Conservation (phyloP, 1,140 invertebrate genomes). For the Heliothis virescens region DNA sequence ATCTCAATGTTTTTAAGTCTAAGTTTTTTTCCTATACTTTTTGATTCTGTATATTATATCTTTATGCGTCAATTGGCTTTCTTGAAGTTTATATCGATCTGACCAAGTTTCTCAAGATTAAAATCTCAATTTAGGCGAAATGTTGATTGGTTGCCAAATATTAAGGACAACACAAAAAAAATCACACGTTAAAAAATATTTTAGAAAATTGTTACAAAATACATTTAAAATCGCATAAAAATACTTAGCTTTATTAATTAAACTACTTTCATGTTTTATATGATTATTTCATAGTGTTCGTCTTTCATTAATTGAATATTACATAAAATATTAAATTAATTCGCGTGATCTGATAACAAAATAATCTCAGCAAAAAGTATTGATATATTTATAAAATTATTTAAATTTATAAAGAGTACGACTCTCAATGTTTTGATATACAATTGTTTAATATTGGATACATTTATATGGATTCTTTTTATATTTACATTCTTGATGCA, state of each 20-base stretch:
- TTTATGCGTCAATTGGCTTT: neutral
- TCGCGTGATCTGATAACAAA: conserved; percentile 11
- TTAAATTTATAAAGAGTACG: neutral
- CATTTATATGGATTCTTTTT: neutral
- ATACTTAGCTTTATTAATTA: neutral
- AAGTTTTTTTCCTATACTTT: conserved; percentile 27
- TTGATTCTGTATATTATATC: conserved; percentile 1
- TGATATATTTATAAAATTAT: neutral
- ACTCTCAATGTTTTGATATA: neutral
- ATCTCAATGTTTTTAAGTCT: conserved; percentile 26
- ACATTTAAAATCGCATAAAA: neutral
- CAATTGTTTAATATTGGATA: neutral
- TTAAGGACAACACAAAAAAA: too few species aligned
- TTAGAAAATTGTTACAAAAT: neutral
- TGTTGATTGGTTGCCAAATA: too few species aligned
- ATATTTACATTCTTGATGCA: neutral
- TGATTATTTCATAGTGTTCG: neutral
- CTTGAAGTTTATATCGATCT: neutral
- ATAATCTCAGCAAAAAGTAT: conserved; percentile 19
- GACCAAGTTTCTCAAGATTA: too few species aligned
- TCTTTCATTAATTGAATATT: neutral
- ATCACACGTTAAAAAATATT: too few species aligned
- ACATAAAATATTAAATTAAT: neutral
- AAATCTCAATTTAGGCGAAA: too few species aligned
- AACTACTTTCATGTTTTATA: neutral